Base-by-base conservation (phyloP, 2,797 vertebrate genomes). In the Falco biarmicus region DNA sequence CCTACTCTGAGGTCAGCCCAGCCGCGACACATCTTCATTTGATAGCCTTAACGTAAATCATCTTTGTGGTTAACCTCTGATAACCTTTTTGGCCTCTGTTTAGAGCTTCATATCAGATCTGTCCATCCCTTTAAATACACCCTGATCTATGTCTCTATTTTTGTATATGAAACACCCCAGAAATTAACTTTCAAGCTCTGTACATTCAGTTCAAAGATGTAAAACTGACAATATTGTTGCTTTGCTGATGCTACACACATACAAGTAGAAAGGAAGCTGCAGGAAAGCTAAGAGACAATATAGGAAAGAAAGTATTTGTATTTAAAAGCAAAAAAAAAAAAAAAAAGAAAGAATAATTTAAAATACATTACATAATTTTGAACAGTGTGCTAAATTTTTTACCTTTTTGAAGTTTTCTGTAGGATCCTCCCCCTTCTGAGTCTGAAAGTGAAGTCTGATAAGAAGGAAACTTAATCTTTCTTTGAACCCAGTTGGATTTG, bases 11-110 rank as follows among this genome's bases (percentile, higher is more conserved):
- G 37, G 37, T 89, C 61, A 86, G 9, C 10, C 37, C 11, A 59
- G 82, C 50, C 82, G 96, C 39, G 45, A 37, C 83, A 95, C 39
- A 13, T 60, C 59, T 93, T 90, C 24, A 81, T 78, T 50, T 96
- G 95, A 93, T 89, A 97, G 39, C 34, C 66, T 95, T 92, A 93
- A 91, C 95, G 77, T 89, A 93, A 97, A 95, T 87, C 25, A 78
- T 84, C 83, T 90, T 89, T 91, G 92, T 94, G 84, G 82, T 82
- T 96, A 94, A 91, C 48, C 45, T 93, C 79, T 96, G 92, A 85
- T 74, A 95, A 41, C 61, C 68, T 95, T 92, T 91, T 65, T 66
- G 76, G 21, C 90, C 83, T 94, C 50, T 97, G 70, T 96, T 97
- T 93, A 90, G 57, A 95, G 91, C 34, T 31, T 95, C 12, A 11